Percentiles rank a stretch among this genome's conserved stretches.
These are phyloP conservation scores for Drosophila ambigua DNA, from an alignment of 1,140 invertebrate genomes.

Conservation along the genomic window DNA sequence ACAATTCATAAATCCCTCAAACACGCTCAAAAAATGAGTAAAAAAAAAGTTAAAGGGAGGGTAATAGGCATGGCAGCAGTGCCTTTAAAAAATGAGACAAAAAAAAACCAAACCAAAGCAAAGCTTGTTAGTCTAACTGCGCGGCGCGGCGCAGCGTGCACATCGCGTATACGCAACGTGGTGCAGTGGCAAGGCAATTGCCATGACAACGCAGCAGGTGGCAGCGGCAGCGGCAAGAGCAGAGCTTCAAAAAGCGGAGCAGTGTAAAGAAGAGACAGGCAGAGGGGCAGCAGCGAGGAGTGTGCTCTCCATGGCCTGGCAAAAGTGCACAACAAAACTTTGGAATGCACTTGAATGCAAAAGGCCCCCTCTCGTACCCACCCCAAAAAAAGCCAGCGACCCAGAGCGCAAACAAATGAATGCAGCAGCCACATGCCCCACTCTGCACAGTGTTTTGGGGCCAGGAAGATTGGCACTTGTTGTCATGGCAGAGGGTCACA, in stretches of 20 bases:
- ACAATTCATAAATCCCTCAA: too few relatives aligned
- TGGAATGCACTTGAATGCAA: constrained; percentile 42
- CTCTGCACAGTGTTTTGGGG: constrained; percentile 16
- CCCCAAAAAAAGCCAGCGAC: constrained; percentile 16
- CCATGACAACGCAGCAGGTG: constrained; percentile 58
- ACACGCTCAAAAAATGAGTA: too few relatives aligned
- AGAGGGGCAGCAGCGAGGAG: neutral
- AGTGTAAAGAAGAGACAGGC: neutral
- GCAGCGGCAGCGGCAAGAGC: constrained; percentile 1
- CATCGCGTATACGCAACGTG: constrained; percentile 59
- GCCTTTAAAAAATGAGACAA: constrained; percentile 21
- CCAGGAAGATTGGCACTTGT: constrained; percentile 56
- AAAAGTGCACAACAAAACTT: constrained; percentile 49
- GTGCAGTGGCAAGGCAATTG: constrained; percentile 29
- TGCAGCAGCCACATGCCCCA: constrained; percentile 28
- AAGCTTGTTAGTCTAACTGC: constrained; percentile 30
- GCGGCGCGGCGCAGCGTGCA: constrained; percentile 6
- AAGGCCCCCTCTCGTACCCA: too few relatives aligned
- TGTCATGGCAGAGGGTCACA: constrained; percentile 19
- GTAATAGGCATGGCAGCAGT: neutral
- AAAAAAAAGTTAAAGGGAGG: neutral
- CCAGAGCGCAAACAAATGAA: constrained; percentile 56
- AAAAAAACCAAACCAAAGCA: constrained; percentile 3
- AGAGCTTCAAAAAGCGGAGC: neutral
- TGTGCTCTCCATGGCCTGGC: neutral